A percentile compares a stretch with the other conserved stretches of the same genome.
phyloP scores from a whole-genome alignment of 1,140 invertebrate genomes.

The Solen grandis region DNA sequence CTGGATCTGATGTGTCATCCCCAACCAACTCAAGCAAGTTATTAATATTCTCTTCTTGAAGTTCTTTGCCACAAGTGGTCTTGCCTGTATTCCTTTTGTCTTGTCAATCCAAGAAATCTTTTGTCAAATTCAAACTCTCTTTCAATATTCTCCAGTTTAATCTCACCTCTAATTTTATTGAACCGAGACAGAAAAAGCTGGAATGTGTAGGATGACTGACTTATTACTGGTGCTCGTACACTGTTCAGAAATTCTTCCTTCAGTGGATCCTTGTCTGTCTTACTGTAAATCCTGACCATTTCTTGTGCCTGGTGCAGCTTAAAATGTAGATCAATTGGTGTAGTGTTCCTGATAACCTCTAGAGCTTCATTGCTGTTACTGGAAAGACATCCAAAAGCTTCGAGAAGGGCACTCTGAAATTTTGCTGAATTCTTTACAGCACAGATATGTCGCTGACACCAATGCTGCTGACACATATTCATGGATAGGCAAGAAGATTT shows the following conservation, averaged over 20 bases:
- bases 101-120: background rate
- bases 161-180: background rate
- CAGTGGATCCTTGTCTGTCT: conserved; percentile 4
- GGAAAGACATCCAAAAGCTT: background rate
- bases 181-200: background rate
- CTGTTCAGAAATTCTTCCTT: conserved; percentile 5
- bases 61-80: background rate
- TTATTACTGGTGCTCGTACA: background rate
- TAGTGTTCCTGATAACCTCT: background rate
- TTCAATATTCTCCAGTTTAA: conserved; percentile 16
- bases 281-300: background rate
- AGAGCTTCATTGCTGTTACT: conserved; percentile 3
- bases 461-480: too few relatives aligned
- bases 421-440: background rate
- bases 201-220: background rate
- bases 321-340: conserved; percentile 12
- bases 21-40: background rate
- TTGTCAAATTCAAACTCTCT: conserved; percentile 28
- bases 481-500: too few relatives aligned
- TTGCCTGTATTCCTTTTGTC: background rate
- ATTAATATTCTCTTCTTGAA: background rate
- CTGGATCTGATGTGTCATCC: too few relatives aligned
- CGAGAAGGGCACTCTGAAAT: conserved; percentile 3
- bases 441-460: too few relatives aligned
- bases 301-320: background rate